Evolutionary conservation across 2,888 invertebrate species (phyloP), one percentile per base, ranked within the genome.

Genomic region (Eupithecia tripunctaria): DNA sequence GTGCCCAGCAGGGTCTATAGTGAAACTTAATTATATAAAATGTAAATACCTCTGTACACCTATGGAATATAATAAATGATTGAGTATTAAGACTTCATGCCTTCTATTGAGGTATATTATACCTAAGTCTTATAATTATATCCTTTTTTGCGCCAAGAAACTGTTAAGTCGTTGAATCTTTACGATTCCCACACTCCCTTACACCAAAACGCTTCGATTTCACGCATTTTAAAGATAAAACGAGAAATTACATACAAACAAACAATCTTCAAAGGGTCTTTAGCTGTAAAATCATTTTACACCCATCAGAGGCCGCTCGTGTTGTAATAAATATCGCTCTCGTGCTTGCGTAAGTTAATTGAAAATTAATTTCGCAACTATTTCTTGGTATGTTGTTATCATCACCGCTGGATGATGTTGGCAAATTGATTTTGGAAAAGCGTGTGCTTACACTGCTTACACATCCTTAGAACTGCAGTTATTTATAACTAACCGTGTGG

Each of bases 221-320:
- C 67, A 71, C 70, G 62, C 74, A 68, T 71, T 74, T 68, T 74
- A 68, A 68, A 68, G n/a, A 60, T 68, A 68, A 21, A 56, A 25
- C 56, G 56, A 12, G 56, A 56, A 25, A 4, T 5, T 14, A 25
- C 5, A 56, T 56, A 56, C 56, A 56, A 56, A 56, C 56, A 67
- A 71, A 74, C 64, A 72, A 67, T 29, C 72, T 72, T 75, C 69
- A 75, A 75, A 75, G 67, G 64, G 64, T 70, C 27, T 66, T 59
- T 51, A 59, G 72, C 72, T 47, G 67, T 75, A 75, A 72, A 71
- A 38, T 69, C 51, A 72, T 74, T 74, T 67, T 29, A 67, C 70
- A 14, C 66, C 51, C 71, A 64, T 71, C 68, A 51, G 65, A 59
- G 64, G 64, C 68, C 66, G 68, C 25, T 43, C n/a, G 41, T 56